These are phyloP conservation scores for Ethmia dodecea DNA, from an alignment of 2,888 invertebrate genomes.

Conservation along the genomic window DNA sequence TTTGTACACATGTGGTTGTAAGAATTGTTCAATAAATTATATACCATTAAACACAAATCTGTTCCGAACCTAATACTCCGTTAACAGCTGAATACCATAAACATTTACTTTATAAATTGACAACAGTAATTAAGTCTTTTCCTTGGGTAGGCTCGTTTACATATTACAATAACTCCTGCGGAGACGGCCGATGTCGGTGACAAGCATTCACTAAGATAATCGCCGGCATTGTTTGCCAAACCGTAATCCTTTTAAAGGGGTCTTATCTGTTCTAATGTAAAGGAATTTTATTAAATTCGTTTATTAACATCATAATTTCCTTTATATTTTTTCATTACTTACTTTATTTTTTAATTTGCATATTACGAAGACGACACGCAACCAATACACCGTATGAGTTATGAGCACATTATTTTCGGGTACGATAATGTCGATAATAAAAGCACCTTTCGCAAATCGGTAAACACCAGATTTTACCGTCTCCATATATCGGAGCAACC, in stretches of 20 bases:
- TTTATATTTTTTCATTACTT: background rate
- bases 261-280: constrained; percentile 51
- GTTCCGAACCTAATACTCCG: background rate
- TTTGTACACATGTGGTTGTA: too few relatives aligned
- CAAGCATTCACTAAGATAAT: constrained; percentile 62
- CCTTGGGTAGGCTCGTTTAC: constrained; percentile 44
- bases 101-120: constrained; percentile 39
- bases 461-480: too few relatives aligned
- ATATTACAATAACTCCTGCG: constrained; percentile 51
- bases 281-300: constrained; percentile 54
- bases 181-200: constrained; percentile 34
- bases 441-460: too few relatives aligned
- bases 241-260: constrained; percentile 59
- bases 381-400: too few relatives aligned
- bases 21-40: too few relatives aligned
- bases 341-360: background rate
- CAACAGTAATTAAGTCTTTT: constrained; percentile 41
- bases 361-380: too few relatives aligned
- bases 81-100: constrained; percentile 6
- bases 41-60: constrained; percentile 1
- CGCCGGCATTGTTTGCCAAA: constrained; percentile 55
- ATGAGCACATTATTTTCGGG: too few relatives aligned
- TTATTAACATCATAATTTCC: constrained; percentile 34
- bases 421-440: too few relatives aligned
- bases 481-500: constrained; percentile 1